These are phyloP conservation scores for Callochromis pleurospilus DNA, from an alignment of 2,113 vertebrate species.

Conservation along the genomic window DNA sequence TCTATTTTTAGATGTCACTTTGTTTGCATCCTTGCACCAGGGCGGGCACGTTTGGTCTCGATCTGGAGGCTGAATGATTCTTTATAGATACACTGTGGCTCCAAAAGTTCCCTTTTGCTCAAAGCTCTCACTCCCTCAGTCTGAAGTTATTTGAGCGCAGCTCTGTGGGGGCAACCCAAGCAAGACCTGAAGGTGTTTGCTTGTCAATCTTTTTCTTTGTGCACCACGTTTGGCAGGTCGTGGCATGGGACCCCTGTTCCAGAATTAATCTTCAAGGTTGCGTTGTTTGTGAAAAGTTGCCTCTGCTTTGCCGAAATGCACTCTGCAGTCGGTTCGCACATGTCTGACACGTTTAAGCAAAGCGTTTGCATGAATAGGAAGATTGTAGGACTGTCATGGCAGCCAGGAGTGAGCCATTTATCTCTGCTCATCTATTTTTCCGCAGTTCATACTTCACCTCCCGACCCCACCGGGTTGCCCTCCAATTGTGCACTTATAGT, in stretches of 20 bases:
- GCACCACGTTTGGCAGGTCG: conserved; percentile 12
- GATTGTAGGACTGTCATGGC: neutral
- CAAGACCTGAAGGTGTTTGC: conserved; percentile 38
- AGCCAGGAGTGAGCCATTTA: neutral
- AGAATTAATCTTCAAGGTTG: conserved; percentile 35
- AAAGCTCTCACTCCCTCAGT: conserved; percentile 3
- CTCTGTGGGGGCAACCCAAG: conserved; percentile 22
- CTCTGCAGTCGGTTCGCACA: neutral
- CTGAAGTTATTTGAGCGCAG: conserved; percentile 23
- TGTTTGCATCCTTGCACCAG: conserved; percentile 15
- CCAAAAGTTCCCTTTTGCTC: neutral
- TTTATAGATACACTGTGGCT: neutral
- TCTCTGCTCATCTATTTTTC: neutral
- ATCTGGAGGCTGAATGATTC: neutral
- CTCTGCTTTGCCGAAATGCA: neutral
- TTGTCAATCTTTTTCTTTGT: conserved; percentile 50
- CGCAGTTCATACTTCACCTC: conserved; percentile 26
- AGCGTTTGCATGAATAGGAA: neutral
- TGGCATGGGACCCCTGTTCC: conserved; percentile 24
- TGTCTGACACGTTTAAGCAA: neutral
- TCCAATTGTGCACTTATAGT: conserved; percentile 45
- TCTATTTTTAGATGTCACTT: conserved; percentile 19
- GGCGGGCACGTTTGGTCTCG: neutral
- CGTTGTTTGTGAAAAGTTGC: conserved; percentile 22
- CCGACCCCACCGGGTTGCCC: conserved; percentile 11